These are phyloP conservation scores for Drosophila robusta DNA, from an alignment of 2,888 invertebrate species.

Conservation along the genomic window DNA sequence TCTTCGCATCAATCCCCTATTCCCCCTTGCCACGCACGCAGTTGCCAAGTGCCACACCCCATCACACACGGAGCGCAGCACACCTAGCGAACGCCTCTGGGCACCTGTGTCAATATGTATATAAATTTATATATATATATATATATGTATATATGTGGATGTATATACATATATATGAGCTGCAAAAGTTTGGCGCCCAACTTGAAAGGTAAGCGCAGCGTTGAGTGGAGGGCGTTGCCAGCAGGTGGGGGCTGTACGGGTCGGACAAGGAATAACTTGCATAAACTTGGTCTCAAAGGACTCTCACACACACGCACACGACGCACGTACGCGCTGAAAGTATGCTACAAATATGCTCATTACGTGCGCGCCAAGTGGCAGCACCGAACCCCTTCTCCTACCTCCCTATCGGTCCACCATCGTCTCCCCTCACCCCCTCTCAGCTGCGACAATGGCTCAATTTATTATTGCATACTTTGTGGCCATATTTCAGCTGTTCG, in stretches of 20 bases:
- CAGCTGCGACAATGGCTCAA: constrained; percentile 70
- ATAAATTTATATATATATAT: background rate
- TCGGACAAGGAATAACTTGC: constrained; percentile 66
- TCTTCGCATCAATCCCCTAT: too few species aligned
- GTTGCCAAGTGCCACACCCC: constrained; percentile 48
- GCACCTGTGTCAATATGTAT: constrained; percentile 65
- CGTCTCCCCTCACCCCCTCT: constrained; percentile 4
- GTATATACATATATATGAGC: constrained; percentile 1
- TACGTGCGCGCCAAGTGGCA: constrained; percentile 71
- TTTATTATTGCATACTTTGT: constrained; percentile 78
- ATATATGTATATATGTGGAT: background rate
- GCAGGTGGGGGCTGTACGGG: background rate
- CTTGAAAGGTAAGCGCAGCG: constrained; percentile 47
- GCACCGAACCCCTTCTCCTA: constrained; percentile 13
- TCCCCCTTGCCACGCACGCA: background rate
- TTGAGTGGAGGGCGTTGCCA: background rate
- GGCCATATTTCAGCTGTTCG: constrained; percentile 57
- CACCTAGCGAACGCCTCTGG: constrained; percentile 37
- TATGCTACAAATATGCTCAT: constrained; percentile 80
- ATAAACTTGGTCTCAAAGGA: constrained; percentile 76
- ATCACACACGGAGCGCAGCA: constrained; percentile 1
- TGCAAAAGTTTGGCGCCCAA: constrained; percentile 46
- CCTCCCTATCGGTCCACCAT: background rate
- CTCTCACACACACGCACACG: constrained; percentile 30
- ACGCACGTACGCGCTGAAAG: constrained; percentile 60